A percentile compares a stretch with the other conserved stretches of the same genome.
phyloP scores from a whole-genome alignment of 2,797 vertebrate genomes.

The Sciurus carolinensis region DNA sequence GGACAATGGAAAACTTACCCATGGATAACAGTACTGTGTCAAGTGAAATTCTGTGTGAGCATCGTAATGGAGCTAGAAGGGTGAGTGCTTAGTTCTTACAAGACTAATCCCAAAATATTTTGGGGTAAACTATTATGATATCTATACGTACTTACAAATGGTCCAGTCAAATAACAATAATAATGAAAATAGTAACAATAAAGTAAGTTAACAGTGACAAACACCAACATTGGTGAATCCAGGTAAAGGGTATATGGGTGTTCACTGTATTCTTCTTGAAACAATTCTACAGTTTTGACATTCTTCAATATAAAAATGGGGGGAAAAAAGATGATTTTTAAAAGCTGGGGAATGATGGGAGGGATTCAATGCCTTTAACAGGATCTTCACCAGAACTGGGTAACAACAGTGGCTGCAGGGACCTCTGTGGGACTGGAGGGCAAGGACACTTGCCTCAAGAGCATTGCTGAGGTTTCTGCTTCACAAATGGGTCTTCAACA shows the following conservation, averaged over 20 bases:
- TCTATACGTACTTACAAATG: background rate
- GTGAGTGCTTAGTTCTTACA: background rate
- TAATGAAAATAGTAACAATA: background rate
- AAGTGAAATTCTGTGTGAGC: background rate
- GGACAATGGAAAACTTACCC: background rate
- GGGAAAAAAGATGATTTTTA: background rate
- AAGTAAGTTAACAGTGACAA: background rate
- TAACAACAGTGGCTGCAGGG: background rate
- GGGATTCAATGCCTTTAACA: background rate
- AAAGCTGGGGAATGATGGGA: background rate
- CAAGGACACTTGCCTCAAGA: background rate
- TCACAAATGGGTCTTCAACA: background rate
- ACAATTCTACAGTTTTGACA: slow-evolving; percentile 44
- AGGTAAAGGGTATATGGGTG: background rate
- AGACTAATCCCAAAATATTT: background rate
- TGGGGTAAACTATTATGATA: background rate
- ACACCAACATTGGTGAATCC: background rate
- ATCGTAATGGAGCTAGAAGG: background rate
- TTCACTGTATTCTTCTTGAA: background rate
- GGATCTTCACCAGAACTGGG: background rate
- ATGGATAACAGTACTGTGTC: fast-evolving
- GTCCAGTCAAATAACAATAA: background rate
- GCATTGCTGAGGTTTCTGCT: background rate
- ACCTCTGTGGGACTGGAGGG: background rate
- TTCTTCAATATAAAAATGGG: background rate